phyloP scores from a whole-genome alignment of 2,797 vertebrate genomes.

The Mormyrus hasselquistii region DNA sequence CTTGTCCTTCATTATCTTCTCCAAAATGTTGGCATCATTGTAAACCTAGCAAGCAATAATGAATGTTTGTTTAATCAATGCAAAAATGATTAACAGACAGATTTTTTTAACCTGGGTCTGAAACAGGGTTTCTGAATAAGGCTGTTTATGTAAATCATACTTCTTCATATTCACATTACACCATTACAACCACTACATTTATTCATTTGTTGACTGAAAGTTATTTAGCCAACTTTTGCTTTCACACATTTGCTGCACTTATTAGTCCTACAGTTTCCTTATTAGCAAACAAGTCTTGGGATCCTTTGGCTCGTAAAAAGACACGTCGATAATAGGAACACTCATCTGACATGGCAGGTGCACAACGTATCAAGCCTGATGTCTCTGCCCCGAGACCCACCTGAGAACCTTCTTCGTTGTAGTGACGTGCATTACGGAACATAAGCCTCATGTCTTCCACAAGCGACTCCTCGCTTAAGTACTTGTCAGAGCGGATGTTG shows the following conservation, averaged over 20 bases:
- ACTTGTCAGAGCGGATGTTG: conserved; percentile 93
- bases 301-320: not conserved
- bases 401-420: conserved; percentile 96
- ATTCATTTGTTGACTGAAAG: not conserved
- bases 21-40: conserved; percentile 90
- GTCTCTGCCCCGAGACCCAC: conserved; percentile 46
- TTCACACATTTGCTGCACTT: not conserved
- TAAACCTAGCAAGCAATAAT: conserved; percentile 70
- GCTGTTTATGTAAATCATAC: not conserved
- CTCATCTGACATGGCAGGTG: not conserved
- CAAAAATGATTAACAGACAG: not conserved
- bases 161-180: not conserved
- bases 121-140: not conserved
- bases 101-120: not conserved
- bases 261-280: not conserved
- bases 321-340: not conserved
- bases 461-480: conserved; percentile 81
- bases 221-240: not conserved
- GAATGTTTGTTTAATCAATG: not conserved
- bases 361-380: not conserved
- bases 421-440: conserved; percentile 96
- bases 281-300: not conserved
- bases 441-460: conserved; percentile 93
- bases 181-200: not conserved
- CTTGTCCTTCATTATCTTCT: conserved; percentile 91